Conservation (phyloP, 2,888 invertebrate species). For the Seladonia tumulorum region DNA sequence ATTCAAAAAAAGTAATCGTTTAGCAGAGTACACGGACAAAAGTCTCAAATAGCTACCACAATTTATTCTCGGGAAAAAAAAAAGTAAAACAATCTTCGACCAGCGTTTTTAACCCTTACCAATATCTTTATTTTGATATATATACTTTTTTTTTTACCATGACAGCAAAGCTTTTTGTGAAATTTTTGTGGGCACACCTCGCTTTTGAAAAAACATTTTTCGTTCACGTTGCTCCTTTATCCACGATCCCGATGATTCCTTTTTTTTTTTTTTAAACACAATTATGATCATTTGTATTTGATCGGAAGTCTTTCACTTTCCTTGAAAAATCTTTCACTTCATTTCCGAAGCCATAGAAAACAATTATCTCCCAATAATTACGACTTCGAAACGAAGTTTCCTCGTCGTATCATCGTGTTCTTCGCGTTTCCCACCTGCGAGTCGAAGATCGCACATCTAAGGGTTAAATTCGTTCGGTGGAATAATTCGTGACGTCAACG, state of each 20-base stretch:
- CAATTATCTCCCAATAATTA: too few species aligned
- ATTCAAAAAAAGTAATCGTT: not conserved
- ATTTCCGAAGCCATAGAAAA: too few species aligned
- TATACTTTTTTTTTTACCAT: not conserved
- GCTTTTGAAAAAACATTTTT: not conserved
- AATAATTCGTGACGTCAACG: not conserved
- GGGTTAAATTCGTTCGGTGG: constrained; percentile 46
- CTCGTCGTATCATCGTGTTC: not conserved
- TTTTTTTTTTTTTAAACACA: too few species aligned
- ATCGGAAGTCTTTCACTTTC: not conserved
- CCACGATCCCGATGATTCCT: not conserved
- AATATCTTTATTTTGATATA: not conserved
- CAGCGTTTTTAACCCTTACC: constrained; percentile 50
- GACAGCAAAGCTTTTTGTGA: constrained; percentile 38
- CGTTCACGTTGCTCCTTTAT: not conserved
- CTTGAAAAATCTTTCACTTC: too few species aligned
- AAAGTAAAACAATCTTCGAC: not conserved
- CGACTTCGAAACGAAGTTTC: not conserved
- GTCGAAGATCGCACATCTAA: not conserved
- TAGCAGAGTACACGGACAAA: too few species aligned
- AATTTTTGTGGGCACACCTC: constrained; percentile 16
- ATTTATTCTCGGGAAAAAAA: not conserved
- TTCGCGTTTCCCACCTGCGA: not conserved
- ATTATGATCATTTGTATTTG: not conserved
- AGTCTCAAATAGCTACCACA: not conserved